These are phyloP conservation scores for Chlamydotis undulata DNA, from an alignment of 2,113 vertebrate species.

Conservation along the genomic window DNA sequence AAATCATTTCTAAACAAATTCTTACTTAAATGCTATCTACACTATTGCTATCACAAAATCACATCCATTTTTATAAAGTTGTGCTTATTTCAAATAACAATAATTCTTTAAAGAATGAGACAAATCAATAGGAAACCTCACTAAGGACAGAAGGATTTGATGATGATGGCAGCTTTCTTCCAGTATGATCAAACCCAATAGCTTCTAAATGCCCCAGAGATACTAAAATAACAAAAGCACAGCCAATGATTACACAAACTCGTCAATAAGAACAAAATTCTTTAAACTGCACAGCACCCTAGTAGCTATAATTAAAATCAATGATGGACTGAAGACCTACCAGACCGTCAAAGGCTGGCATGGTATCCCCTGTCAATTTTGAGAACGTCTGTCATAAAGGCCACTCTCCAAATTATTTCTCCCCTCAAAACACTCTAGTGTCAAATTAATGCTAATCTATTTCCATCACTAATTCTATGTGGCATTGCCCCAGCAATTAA, in stretches of 20 bases:
- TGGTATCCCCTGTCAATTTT: neutral
- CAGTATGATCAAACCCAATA: neutral
- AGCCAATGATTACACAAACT: neutral
- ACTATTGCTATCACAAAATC: neutral
- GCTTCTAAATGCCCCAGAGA: neutral
- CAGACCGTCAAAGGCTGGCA: neutral
- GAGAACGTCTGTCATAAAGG: neutral
- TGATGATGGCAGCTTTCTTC: neutral
- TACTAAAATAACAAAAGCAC: neutral
- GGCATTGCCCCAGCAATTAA: conserved; percentile 23
- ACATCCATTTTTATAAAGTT: neutral
- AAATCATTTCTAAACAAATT: neutral
- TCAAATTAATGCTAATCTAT: neutral
- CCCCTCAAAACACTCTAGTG: neutral
- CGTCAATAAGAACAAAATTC: neutral
- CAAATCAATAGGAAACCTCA: neutral
- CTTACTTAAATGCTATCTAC: neutral
- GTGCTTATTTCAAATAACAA: neutral
- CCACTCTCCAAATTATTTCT: neutral
- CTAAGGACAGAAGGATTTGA: neutral
- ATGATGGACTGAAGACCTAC: neutral
- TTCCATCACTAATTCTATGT: neutral
- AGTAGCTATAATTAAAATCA: neutral
- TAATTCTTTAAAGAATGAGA: neutral
- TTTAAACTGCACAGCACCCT: neutral